Evolutionary conservation across 2,113 vertebrate species (phyloP).

Genomic region (Leptocoma aspasia): DNA sequence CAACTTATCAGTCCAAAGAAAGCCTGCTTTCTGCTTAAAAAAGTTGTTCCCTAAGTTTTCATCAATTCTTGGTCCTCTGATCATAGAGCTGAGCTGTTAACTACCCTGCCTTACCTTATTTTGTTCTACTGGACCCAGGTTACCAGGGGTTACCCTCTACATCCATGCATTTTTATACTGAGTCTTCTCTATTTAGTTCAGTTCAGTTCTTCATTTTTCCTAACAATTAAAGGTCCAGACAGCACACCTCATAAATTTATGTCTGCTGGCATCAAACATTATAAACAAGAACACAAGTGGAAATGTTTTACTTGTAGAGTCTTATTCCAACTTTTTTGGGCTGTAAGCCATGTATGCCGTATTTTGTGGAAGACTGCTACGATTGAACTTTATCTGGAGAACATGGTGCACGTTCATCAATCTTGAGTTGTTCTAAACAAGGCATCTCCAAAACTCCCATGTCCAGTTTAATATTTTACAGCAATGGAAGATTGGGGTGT

Average conservation of each 20-base stretch:
- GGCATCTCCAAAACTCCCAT: background rate
- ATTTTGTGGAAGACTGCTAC: background rate
- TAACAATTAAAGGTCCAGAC: background rate
- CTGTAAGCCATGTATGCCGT: background rate
- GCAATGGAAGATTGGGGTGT: background rate
- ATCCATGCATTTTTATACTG: background rate
- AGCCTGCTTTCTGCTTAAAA: background rate
- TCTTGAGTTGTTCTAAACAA: background rate
- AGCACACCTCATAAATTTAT: conserved; percentile 1
- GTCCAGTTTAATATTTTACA: background rate
- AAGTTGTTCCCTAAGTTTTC: background rate
- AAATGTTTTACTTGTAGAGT: background rate
- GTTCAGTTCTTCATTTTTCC: background rate
- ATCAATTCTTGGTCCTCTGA: background rate
- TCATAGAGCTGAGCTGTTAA: background rate
- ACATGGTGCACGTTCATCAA: background rate
- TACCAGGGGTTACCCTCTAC: background rate
- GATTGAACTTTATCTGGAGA: background rate
- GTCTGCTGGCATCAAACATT: background rate
- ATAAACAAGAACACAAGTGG: background rate
- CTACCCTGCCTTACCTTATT: background rate
- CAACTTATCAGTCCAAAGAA: background rate
- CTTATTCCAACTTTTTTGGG: background rate
- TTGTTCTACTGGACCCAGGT: rapidly evolving
- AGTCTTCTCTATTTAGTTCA: background rate